A percentile compares a stretch with the other conserved stretches of the same genome.
Conservation (phyloP, 2,888 invertebrate species). For the Caenorhabditis japonica region DNA sequence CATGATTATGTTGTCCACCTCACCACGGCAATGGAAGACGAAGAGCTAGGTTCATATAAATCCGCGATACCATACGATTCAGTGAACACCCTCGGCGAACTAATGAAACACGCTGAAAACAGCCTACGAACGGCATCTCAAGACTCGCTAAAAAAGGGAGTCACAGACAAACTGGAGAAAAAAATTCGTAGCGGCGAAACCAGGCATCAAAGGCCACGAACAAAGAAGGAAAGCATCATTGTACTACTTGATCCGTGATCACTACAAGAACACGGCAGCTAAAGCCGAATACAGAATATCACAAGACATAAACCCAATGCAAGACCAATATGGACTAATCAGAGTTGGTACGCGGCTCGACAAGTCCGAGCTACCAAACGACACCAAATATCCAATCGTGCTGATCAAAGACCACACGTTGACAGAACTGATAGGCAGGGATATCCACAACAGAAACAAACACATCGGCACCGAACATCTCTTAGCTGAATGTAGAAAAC, state of each 20-base stretch:
- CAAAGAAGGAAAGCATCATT: neutral
- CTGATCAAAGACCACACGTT: constrained; percentile 3
- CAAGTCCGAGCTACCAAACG: neutral
- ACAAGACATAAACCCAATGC: neutral
- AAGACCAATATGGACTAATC: constrained; percentile 10
- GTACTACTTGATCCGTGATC: constrained; percentile 4
- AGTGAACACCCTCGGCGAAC: too few species aligned
- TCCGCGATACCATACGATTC: too few species aligned
- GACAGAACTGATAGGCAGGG: constrained; percentile 14
- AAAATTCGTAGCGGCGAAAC: neutral
- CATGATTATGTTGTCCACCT: too few species aligned
- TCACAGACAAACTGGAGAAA: neutral
- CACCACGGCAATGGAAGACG: neutral
- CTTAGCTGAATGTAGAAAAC: neutral
- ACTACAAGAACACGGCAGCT: constrained; percentile 1
- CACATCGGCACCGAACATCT: constrained; percentile 14
- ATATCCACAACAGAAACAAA: neutral
- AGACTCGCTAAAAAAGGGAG: neutral
- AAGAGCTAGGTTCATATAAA: neutral
- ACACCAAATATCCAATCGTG: constrained; percentile 5
- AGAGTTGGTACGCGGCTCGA: neutral
- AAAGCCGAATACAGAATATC: neutral
- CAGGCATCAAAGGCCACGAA: too few species aligned
- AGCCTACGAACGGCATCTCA: too few species aligned
- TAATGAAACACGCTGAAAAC: too few species aligned